Evolutionary conservation across 2,113 vertebrate species (phyloP).

Genomic region (Charina bottae): DNA sequence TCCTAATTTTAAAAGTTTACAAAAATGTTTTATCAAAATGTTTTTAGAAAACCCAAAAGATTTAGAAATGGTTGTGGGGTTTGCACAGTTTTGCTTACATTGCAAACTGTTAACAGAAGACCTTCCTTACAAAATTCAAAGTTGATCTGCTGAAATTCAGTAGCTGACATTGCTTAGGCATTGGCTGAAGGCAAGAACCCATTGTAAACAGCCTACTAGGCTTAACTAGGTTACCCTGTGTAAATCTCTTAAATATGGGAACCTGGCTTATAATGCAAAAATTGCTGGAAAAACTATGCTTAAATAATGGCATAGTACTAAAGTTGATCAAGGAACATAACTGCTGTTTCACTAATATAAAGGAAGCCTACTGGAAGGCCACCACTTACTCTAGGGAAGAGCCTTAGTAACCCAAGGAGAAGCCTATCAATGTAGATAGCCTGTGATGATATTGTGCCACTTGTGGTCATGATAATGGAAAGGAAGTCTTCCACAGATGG

Average conservation of each 20-base stretch:
- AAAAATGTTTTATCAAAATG: background rate
- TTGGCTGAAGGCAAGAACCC: conserved; percentile 50
- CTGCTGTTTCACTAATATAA: background rate
- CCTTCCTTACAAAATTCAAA: conserved; percentile 51
- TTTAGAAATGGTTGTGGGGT: conserved; percentile 2
- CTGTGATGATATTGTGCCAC: background rate
- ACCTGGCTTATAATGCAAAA: conserved; percentile 7
- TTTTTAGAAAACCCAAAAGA: background rate
- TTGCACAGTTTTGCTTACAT: background rate
- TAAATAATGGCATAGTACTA: too few relatives aligned
- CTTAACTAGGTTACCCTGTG: conserved; percentile 53
- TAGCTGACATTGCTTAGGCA: conserved; percentile 58
- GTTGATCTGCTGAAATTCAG: conserved; percentile 45
- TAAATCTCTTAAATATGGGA: conserved; percentile 58
- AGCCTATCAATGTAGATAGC: background rate
- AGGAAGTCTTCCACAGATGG: background rate
- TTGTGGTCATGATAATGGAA: background rate
- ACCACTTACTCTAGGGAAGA: background rate
- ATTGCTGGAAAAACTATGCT: rapidly evolving
- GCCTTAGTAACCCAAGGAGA: background rate
- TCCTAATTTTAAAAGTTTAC: background rate
- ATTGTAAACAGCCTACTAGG: conserved; percentile 67
- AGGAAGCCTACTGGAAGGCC: too few relatives aligned
- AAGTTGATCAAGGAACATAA: background rate
- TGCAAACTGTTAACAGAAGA: conserved; percentile 13